These are phyloP conservation scores for Biston betularia DNA, from an alignment of 2,888 invertebrate genomes.

Conservation along the genomic window DNA sequence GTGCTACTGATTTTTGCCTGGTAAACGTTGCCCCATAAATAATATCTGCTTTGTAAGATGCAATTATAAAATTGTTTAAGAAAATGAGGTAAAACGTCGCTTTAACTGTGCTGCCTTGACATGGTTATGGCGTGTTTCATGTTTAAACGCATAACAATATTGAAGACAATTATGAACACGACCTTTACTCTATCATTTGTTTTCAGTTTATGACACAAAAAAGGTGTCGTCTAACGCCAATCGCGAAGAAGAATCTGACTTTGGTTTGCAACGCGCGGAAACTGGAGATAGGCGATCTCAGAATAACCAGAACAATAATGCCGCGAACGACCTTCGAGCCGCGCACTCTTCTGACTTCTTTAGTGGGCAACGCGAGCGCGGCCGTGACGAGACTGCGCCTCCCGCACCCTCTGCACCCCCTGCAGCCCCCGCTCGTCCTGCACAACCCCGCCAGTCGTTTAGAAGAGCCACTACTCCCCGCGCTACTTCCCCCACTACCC, in stretches of 20 bases:
- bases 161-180: neutral
- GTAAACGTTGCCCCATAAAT: neutral
- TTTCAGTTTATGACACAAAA: slow-evolving; percentile 88
- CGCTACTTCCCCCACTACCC: slow-evolving; percentile 60
- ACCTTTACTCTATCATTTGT: slow-evolving; percentile 22
- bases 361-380: slow-evolving; percentile 83
- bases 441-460: slow-evolving; percentile 62
- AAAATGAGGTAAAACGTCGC: neutral
- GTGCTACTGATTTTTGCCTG: too few relatives aligned
- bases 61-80: neutral
- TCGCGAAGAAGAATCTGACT: slow-evolving; percentile 90
- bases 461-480: slow-evolving; percentile 77
- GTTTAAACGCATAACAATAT: neutral
- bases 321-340: slow-evolving; percentile 87
- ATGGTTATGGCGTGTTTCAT: neutral
- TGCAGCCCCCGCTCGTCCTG: slow-evolving; percentile 57
- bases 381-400: slow-evolving; percentile 70
- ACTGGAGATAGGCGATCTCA: slow-evolving; percentile 84
- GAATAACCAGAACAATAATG: slow-evolving; percentile 51
- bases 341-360: slow-evolving; percentile 92
- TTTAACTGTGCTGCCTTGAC: slow-evolving; percentile 18
- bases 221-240: slow-evolving; percentile 79
- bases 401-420: slow-evolving; percentile 45
- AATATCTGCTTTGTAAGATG: slow-evolving; percentile 16
- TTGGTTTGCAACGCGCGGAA: slow-evolving; percentile 91